Conservation (phyloP, 2,797 vertebrate species). For the Delichon dasypus region DNA sequence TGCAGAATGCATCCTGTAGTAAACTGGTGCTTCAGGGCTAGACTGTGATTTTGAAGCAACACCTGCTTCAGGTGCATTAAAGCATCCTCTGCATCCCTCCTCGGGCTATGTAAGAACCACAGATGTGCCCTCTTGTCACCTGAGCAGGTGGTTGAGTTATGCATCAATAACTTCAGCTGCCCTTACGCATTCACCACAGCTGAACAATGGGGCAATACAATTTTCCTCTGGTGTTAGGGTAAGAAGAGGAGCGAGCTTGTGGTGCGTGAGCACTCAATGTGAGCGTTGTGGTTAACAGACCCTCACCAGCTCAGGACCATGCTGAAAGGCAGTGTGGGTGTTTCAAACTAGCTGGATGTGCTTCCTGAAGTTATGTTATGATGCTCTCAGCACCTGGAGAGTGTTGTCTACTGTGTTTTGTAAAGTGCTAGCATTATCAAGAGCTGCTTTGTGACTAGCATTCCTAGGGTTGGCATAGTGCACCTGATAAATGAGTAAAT, state of each 20-base stretch:
- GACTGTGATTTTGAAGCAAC: neutral
- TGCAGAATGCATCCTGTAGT: neutral
- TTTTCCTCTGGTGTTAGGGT: neutral
- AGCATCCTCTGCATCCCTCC: neutral
- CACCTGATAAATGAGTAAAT: neutral
- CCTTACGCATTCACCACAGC: neutral
- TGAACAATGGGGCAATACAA: neutral
- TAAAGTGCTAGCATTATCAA: neutral
- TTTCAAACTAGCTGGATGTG: rapidly evolving
- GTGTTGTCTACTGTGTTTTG: neutral
- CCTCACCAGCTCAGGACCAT: neutral
- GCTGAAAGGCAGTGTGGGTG: neutral
- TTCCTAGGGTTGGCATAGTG: neutral
- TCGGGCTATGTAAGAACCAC: neutral
- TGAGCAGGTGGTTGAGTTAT: neutral
- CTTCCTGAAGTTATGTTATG: neutral
- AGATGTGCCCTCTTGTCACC: neutral
- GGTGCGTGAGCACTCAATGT: neutral
- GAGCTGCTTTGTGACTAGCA: neutral
- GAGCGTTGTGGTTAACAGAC: neutral
- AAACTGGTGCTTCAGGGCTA: neutral
- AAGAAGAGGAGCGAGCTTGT: neutral
- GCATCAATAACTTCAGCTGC: neutral
- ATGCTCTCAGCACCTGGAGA: neutral
- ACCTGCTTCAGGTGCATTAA: neutral